Conservation (phyloP, 1,140 invertebrate species). For the Drosophila kanapiae region DNA sequence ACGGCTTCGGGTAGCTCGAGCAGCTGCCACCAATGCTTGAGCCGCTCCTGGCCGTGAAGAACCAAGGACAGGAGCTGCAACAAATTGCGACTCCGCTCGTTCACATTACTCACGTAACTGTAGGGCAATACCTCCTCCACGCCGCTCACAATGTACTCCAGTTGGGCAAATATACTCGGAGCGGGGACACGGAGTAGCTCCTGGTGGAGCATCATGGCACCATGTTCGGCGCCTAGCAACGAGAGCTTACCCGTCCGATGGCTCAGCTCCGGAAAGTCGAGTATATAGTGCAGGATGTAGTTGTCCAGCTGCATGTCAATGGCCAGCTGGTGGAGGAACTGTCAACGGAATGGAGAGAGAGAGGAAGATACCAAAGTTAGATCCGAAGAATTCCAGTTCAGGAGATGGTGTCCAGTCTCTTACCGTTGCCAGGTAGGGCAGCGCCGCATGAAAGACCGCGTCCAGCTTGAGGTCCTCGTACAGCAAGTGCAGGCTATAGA, state of each 20-base stretch:
- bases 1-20: slow-evolving; percentile 69
- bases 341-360: neutral
- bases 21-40: slow-evolving; percentile 77
- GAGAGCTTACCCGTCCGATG: slow-evolving; percentile 83
- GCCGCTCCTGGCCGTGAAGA: slow-evolving; percentile 64
- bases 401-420: neutral
- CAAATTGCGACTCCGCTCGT: slow-evolving; percentile 90
- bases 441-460: slow-evolving; percentile 88
- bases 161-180: slow-evolving; percentile 89
- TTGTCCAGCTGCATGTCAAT: slow-evolving; percentile 90
- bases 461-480: slow-evolving; percentile 97
- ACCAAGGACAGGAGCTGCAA: slow-evolving; percentile 73
- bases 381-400: too few relatives aligned
- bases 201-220: slow-evolving; percentile 88
- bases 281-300: slow-evolving; percentile 93
- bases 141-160: slow-evolving; percentile 88
- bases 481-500: slow-evolving; percentile 94
- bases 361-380: too few relatives aligned
- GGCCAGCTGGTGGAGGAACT: slow-evolving; percentile 92
- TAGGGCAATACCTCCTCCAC: slow-evolving; percentile 86
- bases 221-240: slow-evolving; percentile 86
- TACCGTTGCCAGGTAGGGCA: slow-evolving; percentile 88
- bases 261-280: slow-evolving; percentile 90
- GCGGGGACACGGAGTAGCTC: slow-evolving; percentile 88
- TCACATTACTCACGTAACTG: slow-evolving; percentile 90